Conservation (phyloP, 2,113 vertebrate species). For the Festucalex cinctus region DNA sequence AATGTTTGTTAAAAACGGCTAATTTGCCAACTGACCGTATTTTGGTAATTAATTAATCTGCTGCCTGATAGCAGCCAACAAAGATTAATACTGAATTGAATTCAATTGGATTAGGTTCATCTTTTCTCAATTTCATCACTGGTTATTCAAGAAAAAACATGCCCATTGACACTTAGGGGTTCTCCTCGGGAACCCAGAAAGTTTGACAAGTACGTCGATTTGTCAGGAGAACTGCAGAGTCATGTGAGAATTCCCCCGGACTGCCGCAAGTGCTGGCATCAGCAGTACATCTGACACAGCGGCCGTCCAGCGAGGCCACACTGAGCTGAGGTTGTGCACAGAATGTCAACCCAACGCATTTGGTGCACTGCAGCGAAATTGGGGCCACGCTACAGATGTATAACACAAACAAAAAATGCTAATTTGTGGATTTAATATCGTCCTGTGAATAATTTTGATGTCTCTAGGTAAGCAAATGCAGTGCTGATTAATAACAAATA, state of each 20-base stretch:
- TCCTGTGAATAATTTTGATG: neutral
- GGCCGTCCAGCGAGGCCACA: conserved; percentile 19
- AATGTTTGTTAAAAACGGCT: too few species aligned
- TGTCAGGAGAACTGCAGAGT: conserved; percentile 4
- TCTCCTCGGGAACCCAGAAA: neutral
- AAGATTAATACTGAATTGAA: too few species aligned
- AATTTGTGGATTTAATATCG: neutral
- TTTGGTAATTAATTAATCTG: too few species aligned
- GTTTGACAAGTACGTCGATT: neutral
- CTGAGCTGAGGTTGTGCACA: conserved; percentile 34
- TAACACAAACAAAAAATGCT: neutral
- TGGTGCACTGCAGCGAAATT: conserved; percentile 69
- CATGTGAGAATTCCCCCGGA: conserved; percentile 4
- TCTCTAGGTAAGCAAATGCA: neutral
- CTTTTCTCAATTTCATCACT: too few species aligned
- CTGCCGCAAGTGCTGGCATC: conserved; percentile 6
- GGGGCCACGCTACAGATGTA: neutral
- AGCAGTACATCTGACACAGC: conserved; percentile 22
- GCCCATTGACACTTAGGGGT: too few species aligned
- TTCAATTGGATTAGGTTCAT: too few species aligned
- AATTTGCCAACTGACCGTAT: too few species aligned
- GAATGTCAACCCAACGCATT: conserved; percentile 47
- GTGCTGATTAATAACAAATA: neutral
- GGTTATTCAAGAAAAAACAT: too few species aligned
- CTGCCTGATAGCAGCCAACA: too few species aligned